Evolutionary conservation across 1,140 invertebrate species (phyloP).

Genomic region (Drosophila seguyi): DNA sequence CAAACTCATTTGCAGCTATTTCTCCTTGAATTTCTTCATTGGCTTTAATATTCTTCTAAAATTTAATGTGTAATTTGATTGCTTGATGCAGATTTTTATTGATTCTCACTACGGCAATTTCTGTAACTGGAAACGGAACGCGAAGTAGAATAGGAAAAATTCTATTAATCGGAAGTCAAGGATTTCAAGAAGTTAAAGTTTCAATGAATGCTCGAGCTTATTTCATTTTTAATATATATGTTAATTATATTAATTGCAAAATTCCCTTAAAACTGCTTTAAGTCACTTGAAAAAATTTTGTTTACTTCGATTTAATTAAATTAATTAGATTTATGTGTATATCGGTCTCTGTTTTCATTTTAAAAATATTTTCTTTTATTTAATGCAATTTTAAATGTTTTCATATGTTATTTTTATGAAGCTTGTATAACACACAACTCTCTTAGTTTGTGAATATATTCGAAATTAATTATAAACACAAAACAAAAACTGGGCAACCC

Average conservation of each 20-base stretch:
- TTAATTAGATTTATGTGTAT: neutral
- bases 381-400: neutral
- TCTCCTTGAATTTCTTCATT: neutral
- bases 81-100: neutral
- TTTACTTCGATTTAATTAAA: too few relatives aligned
- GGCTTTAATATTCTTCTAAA: neutral
- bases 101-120: neutral
- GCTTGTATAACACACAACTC: slow-evolving; percentile 29
- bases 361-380: too few relatives aligned
- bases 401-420: neutral
- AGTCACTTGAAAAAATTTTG: too few relatives aligned
- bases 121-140: neutral
- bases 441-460: slow-evolving; percentile 7
- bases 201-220: neutral
- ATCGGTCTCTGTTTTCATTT: too few relatives aligned
- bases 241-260: neutral
- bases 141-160: neutral
- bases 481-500: slow-evolving; percentile 29
- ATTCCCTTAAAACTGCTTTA: too few relatives aligned
- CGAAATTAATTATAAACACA: slow-evolving; percentile 25
- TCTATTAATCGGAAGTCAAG: neutral
- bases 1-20: neutral
- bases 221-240: neutral
- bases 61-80: neutral
- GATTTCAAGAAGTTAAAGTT: neutral